Evolutionary conservation across 1,140 invertebrate species (phyloP).

Genomic region (Chionoecetes opilio): DNA sequence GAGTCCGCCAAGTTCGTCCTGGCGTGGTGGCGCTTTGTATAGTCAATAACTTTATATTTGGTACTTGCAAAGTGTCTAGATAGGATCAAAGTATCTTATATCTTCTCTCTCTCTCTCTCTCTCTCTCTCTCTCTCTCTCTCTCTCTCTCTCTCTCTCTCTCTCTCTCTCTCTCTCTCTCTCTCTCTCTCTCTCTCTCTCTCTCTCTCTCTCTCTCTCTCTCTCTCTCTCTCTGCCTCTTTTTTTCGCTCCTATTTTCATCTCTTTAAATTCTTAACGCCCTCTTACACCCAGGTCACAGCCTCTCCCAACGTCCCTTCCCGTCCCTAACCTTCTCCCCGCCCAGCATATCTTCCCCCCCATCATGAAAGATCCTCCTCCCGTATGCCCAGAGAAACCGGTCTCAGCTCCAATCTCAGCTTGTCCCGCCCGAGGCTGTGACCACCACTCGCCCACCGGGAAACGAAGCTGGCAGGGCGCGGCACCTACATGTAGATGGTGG

Average conservation of each 20-base stretch:
- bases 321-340: not conserved
- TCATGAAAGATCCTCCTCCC: not conserved
- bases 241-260: not conserved
- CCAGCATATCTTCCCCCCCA: constrained; percentile 24
- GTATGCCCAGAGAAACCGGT: not conserved
- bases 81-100: too few relatives aligned
- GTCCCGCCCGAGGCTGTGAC: not conserved
- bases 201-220: not conserved
- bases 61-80: too few relatives aligned
- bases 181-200: not conserved
- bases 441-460: constrained; percentile 12
- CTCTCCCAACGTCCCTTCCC: not conserved
- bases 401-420: constrained; percentile 7
- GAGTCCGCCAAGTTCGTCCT: too few relatives aligned
- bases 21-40: too few relatives aligned
- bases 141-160: too few relatives aligned
- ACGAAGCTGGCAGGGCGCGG: not conserved
- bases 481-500: not conserved
- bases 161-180: too few relatives aligned
- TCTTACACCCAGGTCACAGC: not conserved
- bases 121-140: too few relatives aligned
- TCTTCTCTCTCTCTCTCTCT: too few relatives aligned
- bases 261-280: constrained; percentile 30
- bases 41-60: too few relatives aligned
- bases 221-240: not conserved